Conservation (phyloP, 2,888 invertebrate species). For the Stenoptilia bipunctidactyla region DNA sequence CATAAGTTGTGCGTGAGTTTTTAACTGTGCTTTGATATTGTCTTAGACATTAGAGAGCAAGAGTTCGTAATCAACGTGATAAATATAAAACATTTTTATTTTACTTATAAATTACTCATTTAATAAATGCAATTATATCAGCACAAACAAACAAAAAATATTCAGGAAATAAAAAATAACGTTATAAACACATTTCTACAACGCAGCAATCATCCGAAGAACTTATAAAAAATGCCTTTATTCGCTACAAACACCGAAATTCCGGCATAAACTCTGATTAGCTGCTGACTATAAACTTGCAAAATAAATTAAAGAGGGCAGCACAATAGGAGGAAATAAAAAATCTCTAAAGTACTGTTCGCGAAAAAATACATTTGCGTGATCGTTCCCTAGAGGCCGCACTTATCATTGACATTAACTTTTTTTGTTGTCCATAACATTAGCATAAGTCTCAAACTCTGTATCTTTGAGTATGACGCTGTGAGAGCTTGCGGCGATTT, state of each 20-base stretch:
- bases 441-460: constrained; percentile 65
- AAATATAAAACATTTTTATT: too few relatives aligned
- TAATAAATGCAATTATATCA: too few relatives aligned
- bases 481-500: constrained; percentile 45
- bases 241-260: too few relatives aligned
- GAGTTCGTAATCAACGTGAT: too few relatives aligned
- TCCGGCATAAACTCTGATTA: background rate
- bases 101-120: too few relatives aligned
- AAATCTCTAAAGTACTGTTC: constrained; percentile 17
- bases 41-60: too few relatives aligned
- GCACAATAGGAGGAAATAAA: constrained; percentile 39
- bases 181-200: too few relatives aligned
- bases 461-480: constrained; percentile 28
- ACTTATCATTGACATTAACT: constrained; percentile 70
- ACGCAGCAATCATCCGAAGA: background rate
- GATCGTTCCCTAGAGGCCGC: constrained; percentile 52
- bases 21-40: too few relatives aligned
- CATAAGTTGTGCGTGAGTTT: too few relatives aligned
- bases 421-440: constrained; percentile 72
- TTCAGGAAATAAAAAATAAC: too few relatives aligned
- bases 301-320: constrained; percentile 45
- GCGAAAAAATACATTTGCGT: constrained; percentile 21
- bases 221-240: constrained; percentile 5
- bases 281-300: constrained; percentile 3
- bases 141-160: too few relatives aligned